phyloP scores from a whole-genome alignment of 2,113 vertebrate genomes.

The Girardinichthys multiradiatus region DNA sequence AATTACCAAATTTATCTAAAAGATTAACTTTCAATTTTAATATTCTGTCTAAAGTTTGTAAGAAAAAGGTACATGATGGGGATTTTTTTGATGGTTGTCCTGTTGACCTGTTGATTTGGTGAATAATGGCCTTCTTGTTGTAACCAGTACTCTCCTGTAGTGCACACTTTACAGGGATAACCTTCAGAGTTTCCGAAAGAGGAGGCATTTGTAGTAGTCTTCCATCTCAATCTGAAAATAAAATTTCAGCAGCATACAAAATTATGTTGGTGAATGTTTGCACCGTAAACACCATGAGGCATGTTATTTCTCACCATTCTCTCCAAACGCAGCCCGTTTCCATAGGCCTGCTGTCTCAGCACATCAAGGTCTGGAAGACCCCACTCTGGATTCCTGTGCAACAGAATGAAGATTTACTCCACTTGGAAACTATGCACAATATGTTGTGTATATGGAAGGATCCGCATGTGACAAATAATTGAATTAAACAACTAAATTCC shows the following conservation, averaged over 20 bases:
- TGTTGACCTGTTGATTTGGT: neutral
- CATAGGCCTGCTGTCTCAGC: slow-evolving; percentile 75
- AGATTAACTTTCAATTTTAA: too few relatives aligned
- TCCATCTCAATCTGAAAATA: slow-evolving; percentile 77
- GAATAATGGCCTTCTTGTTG: neutral
- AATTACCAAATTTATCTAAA: too few relatives aligned
- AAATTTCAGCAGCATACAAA: slow-evolving; percentile 11
- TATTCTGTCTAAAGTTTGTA: too few relatives aligned
- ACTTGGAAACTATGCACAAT: too few relatives aligned
- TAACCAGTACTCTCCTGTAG: too few relatives aligned
- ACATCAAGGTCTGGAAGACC: slow-evolving; percentile 80
- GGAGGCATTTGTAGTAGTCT: slow-evolving; percentile 77
- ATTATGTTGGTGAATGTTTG: neutral
- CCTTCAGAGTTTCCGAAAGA: slow-evolving; percentile 75
- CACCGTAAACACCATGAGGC: accelerated
- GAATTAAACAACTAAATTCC: neutral
- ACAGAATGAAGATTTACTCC: neutral
- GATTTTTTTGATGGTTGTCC: too few relatives aligned
- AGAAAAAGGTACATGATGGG: too few relatives aligned
- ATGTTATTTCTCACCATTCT: slow-evolving; percentile 69
- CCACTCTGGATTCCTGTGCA: slow-evolving; percentile 79
- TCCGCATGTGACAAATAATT: too few relatives aligned
- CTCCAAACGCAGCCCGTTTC: slow-evolving; percentile 70
- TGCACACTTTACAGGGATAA: neutral
- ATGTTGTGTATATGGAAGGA: too few relatives aligned